A percentile compares a stretch with the other conserved stretches of the same genome.
Evolutionary conservation across 1,140 invertebrate species (phyloP).

Genomic region (Heliconius hewitsoni): DNA sequence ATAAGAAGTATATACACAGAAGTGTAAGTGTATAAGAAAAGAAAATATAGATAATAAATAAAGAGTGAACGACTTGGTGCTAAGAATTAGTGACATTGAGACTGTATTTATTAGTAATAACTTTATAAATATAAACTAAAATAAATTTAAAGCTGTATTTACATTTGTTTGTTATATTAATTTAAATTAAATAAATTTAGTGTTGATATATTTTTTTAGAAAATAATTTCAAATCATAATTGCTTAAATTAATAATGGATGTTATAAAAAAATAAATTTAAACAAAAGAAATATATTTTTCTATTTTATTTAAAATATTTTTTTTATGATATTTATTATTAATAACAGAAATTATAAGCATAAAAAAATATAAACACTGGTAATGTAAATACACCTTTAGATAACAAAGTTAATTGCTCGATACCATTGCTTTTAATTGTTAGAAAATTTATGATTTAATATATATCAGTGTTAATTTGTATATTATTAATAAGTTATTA

Average conservation of each 20-base stretch:
- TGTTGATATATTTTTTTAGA: too few species aligned
- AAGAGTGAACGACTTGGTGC: slow-evolving; percentile 32
- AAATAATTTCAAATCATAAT: too few species aligned
- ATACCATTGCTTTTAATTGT: slow-evolving; percentile 35
- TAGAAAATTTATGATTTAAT: not conserved
- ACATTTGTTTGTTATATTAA: not conserved
- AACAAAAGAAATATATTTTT: too few species aligned
- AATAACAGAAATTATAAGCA: too few species aligned
- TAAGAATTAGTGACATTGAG: slow-evolving; percentile 37
- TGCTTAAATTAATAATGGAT: too few species aligned
- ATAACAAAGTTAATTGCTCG: slow-evolving; percentile 18
- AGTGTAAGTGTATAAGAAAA: not conserved
- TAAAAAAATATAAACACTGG: not conserved
- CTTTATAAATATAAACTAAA: not conserved
- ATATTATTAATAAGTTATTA: too few species aligned
- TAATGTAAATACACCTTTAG: slow-evolving; percentile 26
- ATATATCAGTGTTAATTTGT: not conserved
- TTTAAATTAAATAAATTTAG: too few species aligned
- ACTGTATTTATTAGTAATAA: slow-evolving; percentile 27
- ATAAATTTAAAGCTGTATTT: slow-evolving; percentile 23
- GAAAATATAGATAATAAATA: not conserved
- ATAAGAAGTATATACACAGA: not conserved
- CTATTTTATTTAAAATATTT: too few species aligned
- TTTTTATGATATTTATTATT: too few species aligned
- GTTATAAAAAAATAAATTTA: too few species aligned